Percentiles rank a stretch among this genome's conserved stretches.
Evolutionary conservation across 2,888 invertebrate genomes (phyloP).

Genomic region (Tachina grossa): DNA sequence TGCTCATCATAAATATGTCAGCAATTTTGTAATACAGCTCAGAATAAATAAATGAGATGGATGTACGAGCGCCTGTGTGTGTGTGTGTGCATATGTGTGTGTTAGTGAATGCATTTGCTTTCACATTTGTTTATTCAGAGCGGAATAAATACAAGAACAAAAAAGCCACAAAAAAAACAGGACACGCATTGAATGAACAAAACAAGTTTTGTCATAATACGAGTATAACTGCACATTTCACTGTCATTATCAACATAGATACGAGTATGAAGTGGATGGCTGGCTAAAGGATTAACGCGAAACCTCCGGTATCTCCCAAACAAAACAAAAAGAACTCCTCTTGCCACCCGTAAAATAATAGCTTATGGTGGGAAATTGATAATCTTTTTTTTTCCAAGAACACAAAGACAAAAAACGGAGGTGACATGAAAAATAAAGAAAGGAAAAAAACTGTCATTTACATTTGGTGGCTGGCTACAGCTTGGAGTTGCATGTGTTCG

Average conservation of each 20-base stretch:
- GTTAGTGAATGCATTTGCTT: slow-evolving; percentile 7
- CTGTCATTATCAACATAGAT: slow-evolving; percentile 61
- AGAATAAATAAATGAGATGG: not conserved
- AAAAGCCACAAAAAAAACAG: slow-evolving; percentile 19
- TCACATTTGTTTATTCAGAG: slow-evolving; percentile 8
- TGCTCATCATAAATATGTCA: slow-evolving; percentile 56
- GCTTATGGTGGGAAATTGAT: not conserved
- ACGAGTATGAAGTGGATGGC: slow-evolving; percentile 53
- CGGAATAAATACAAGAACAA: not conserved
- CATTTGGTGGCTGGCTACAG: slow-evolving; percentile 43
- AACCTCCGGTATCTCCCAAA: not conserved
- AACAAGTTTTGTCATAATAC: slow-evolving; percentile 49
- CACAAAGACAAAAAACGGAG: not conserved
- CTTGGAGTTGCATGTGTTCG: not conserved
- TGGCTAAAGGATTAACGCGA: slow-evolving; percentile 48
- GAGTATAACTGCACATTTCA: slow-evolving; percentile 53
- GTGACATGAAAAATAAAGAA: slow-evolving; percentile 25
- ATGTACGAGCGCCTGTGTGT: not conserved
- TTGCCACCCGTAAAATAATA: no score
- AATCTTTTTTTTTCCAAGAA: slow-evolving; percentile 15
- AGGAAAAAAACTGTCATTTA: slow-evolving; percentile 44
- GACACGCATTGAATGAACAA: slow-evolving; percentile 42
- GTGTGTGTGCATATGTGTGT: not conserved
- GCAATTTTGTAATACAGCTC: slow-evolving; percentile 30
- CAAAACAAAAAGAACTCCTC: not conserved